Evolutionary conservation across 2,888 invertebrate genomes (phyloP).

Genomic region (Resseliella maxima): DNA sequence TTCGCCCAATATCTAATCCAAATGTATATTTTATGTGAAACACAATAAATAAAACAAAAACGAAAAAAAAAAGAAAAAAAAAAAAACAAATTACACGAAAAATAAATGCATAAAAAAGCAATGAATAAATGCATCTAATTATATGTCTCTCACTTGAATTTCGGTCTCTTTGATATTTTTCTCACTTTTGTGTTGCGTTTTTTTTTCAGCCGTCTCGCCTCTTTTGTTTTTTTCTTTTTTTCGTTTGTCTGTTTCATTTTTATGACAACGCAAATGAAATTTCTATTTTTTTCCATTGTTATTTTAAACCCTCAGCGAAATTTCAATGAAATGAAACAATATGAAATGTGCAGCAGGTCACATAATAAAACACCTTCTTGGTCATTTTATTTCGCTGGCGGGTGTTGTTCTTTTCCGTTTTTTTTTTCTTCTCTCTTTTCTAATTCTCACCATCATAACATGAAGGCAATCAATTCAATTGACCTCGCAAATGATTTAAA

Average conservation of each 20-base stretch:
- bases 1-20: too few species aligned
- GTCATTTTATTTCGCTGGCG: background rate
- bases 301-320: background rate
- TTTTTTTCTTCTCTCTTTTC: too few species aligned
- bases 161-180: conserved; percentile 12
- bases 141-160: background rate
- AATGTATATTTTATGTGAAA: too few species aligned
- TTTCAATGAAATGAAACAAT: background rate
- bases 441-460: background rate
- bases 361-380: background rate
- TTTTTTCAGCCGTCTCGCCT: background rate
- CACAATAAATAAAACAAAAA: too few species aligned
- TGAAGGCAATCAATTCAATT: background rate
- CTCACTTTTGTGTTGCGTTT: background rate
- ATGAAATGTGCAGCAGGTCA: conserved; percentile 6
- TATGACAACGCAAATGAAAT: background rate
- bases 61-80: too few species aligned
- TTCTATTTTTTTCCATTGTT: background rate
- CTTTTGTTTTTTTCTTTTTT: background rate
- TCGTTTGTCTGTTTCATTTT: background rate
- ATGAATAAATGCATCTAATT: conserved; percentile 13
- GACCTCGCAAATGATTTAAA: background rate
- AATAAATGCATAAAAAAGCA: background rate
- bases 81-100: background rate
- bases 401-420: too few species aligned